phyloP scores from a whole-genome alignment of 2,888 invertebrate genomes.

The Pardosa pseudoannulata region DNA sequence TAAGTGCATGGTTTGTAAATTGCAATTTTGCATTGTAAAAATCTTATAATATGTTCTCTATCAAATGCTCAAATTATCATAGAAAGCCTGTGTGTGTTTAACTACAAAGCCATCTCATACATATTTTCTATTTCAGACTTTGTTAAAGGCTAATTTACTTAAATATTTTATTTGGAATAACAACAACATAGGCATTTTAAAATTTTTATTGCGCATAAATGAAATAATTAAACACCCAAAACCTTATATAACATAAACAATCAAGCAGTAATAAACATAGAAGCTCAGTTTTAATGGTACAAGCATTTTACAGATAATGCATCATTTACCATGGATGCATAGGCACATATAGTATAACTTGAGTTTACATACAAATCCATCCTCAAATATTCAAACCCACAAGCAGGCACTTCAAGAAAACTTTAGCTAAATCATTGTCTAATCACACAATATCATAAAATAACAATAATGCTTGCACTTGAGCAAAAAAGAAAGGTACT shows the following conservation, averaged over 20 bases:
- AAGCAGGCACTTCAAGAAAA: constrained; percentile 65
- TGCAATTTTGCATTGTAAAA: no score
- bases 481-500: constrained; percentile 67
- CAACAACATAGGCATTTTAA: constrained; percentile 3
- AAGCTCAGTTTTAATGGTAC: constrained; percentile 46
- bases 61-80: no score
- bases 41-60: no score
- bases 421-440: constrained; percentile 26
- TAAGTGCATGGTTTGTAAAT: no score
- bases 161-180: no score
- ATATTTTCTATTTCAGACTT: no score
- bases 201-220: constrained; percentile 54
- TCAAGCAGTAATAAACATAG: constrained; percentile 59
- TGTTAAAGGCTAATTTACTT: no score
- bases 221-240: constrained; percentile 64
- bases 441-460: constrained; percentile 21
- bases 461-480: constrained; percentile 63
- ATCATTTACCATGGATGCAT: constrained; percentile 38
- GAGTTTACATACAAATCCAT: constrained; percentile 21
- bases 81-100: no score
- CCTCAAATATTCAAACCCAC: constrained; percentile 35
- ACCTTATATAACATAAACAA: constrained; percentile 64
- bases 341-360: constrained; percentile 47
- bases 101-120: no score
- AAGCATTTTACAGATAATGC: constrained; percentile 59